A percentile compares a stretch with the other conserved stretches of the same genome.
Conservation (phyloP, 2,113 vertebrate species). For the Myodes glareolus region DNA sequence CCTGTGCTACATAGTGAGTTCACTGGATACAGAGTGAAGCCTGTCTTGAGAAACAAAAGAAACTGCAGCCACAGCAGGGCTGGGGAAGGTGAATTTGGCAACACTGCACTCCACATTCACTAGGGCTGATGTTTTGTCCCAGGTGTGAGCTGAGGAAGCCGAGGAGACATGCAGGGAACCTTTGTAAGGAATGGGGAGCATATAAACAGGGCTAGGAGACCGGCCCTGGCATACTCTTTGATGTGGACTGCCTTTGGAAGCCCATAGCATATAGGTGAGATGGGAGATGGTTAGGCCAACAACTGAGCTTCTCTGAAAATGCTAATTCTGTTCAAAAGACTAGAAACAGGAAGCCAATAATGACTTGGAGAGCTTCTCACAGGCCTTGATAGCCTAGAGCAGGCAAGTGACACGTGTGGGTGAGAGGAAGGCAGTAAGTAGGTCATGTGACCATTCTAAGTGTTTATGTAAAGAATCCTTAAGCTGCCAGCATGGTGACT, state of each 20-base stretch:
- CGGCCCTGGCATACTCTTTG: not conserved
- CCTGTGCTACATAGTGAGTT: not conserved
- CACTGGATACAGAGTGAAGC: no score
- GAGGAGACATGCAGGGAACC: not conserved
- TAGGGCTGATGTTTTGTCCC: not conserved
- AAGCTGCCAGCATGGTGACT: not conserved
- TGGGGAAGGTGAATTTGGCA: not conserved
- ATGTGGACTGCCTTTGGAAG: not conserved
- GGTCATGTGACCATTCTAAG: not conserved
- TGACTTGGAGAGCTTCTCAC: not conserved
- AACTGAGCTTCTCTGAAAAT: not conserved
- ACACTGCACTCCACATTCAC: not conserved
- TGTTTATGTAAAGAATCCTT: not conserved
- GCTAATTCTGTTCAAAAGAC: not conserved
- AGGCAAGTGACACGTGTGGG: not conserved
- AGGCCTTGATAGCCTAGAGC: not conserved
- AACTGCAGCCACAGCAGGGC: not conserved
- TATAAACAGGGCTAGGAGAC: not conserved
- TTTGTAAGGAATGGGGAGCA: not conserved
- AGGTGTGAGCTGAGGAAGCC: not conserved
- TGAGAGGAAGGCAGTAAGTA: not conserved
- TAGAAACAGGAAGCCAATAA: slow-evolving; percentile 24
- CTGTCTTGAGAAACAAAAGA: not conserved
- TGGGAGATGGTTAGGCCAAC: not conserved
- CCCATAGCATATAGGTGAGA: not conserved